Percentiles rank a stretch among this genome's conserved stretches.
Evolutionary conservation across 2,797 vertebrate genomes (phyloP).

Genomic region (Diglossa cyanea): DNA sequence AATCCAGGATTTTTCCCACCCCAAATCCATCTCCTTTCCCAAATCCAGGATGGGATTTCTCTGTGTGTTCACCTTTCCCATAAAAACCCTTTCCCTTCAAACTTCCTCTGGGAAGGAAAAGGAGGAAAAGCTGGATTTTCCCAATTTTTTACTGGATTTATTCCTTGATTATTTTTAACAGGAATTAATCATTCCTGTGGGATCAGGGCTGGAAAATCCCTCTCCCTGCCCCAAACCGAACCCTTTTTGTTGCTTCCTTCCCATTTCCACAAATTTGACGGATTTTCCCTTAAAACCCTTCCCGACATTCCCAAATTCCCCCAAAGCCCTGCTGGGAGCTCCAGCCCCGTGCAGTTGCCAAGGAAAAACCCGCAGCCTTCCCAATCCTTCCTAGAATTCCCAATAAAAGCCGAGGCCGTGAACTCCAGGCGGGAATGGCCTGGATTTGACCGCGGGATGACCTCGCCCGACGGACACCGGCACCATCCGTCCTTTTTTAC

Average conservation of each 20-base stretch:
- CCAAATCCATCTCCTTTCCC: neutral
- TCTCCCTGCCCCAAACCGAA: neutral
- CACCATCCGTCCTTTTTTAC: constrained; percentile 74
- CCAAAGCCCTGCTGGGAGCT: neutral
- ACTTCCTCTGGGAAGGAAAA: neutral
- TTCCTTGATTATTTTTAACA: rapidly evolving
- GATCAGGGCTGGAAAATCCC: neutral
- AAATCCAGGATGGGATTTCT: neutral
- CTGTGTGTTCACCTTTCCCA: neutral
- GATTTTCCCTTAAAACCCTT: neutral
- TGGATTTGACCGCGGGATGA: constrained; percentile 84
- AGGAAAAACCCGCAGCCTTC: neutral
- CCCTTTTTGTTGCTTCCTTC: neutral
- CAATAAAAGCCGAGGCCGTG: neutral
- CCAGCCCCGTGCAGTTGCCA: constrained; percentile 60
- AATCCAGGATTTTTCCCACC: neutral
- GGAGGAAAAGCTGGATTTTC: neutral
- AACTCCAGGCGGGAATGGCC: constrained; percentile 70
- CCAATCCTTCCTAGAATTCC: neutral
- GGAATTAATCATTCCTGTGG: neutral
- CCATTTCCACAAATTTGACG: rapidly evolving
- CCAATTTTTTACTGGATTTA: neutral
- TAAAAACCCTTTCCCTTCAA: neutral
- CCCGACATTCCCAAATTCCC: neutral
- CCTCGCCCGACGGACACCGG: constrained; percentile 80